Conservation (phyloP, 2,113 vertebrate genomes). For the Heliornis fulica region DNA sequence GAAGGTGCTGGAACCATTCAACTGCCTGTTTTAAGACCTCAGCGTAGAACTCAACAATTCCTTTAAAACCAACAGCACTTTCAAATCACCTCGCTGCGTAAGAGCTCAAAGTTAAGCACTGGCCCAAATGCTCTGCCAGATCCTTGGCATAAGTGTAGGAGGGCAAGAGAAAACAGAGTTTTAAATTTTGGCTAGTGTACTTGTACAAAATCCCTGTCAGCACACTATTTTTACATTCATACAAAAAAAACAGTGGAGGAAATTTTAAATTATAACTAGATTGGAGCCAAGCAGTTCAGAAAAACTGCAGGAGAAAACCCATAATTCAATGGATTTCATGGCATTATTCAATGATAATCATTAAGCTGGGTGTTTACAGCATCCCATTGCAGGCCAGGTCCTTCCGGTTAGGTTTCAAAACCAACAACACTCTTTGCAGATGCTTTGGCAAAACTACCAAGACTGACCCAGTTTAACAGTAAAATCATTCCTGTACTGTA, state of each 20-base stretch:
- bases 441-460: neutral
- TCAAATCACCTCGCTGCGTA: neutral
- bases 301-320: neutral
- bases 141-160: neutral
- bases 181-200: neutral
- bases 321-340: neutral
- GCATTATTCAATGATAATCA: neutral
- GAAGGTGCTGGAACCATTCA: neutral
- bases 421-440: neutral
- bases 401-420: neutral
- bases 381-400: rapidly evolving
- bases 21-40: neutral
- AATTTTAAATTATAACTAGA: neutral
- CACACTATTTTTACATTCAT: neutral
- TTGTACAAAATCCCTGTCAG: neutral
- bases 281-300: neutral
- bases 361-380: neutral
- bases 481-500: neutral
- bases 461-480: neutral
- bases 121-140: neutral
- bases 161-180: conserved; percentile 7
- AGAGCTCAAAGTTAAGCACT: neutral
- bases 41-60: neutral
- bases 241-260: neutral
- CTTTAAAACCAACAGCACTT: neutral